These are phyloP conservation scores for Drosophila pseudotalamancana DNA, from an alignment of 2,888 invertebrate genomes.

Conservation along the genomic window DNA sequence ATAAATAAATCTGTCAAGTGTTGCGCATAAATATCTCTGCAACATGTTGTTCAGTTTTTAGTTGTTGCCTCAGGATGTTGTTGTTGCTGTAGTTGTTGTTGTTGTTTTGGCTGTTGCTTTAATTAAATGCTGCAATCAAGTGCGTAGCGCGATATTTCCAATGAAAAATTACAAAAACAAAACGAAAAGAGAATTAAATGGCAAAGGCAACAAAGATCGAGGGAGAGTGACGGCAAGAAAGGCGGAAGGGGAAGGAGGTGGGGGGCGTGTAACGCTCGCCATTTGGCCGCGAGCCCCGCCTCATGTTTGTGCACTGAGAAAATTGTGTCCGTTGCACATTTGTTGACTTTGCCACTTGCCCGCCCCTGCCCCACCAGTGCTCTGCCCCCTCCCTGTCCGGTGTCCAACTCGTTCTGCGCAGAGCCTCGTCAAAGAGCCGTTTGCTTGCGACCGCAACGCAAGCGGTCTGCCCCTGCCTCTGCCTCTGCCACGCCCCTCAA, in stretches of 20 bases:
- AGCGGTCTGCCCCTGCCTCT: slow-evolving; percentile 9
- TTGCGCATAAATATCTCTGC: slow-evolving; percentile 80
- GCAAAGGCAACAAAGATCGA: slow-evolving; percentile 52
- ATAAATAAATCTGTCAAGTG: slow-evolving; percentile 80
- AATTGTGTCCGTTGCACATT: slow-evolving; percentile 78
- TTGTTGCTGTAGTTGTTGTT: slow-evolving; percentile 45
- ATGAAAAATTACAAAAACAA: slow-evolving; percentile 71
- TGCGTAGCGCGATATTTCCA: slow-evolving; percentile 80
- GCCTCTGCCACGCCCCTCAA: neutral
- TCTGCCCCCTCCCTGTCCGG: neutral
- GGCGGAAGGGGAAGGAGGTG: neutral
- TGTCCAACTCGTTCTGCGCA: neutral
- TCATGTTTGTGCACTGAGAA: slow-evolving; percentile 78
- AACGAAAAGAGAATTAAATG: slow-evolving; percentile 37
- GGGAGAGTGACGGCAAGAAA: neutral
- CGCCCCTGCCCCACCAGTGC: slow-evolving; percentile 22
- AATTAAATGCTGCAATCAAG: slow-evolving; percentile 80
- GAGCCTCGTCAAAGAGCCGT: slow-evolving; percentile 56
- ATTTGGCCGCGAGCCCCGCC: slow-evolving; percentile 67
- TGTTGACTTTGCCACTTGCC: slow-evolving; percentile 79
- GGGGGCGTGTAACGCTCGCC: slow-evolving; percentile 24
- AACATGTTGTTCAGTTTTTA: slow-evolving; percentile 71
- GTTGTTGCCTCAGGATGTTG: slow-evolving; percentile 66
- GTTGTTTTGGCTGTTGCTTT: slow-evolving; percentile 69
- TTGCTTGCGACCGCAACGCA: slow-evolving; percentile 42